Evolutionary conservation across 1,140 invertebrate species (phyloP), one percentile per base, ranked within the genome.

Genomic region (Oreohelix idahoensis): DNA sequence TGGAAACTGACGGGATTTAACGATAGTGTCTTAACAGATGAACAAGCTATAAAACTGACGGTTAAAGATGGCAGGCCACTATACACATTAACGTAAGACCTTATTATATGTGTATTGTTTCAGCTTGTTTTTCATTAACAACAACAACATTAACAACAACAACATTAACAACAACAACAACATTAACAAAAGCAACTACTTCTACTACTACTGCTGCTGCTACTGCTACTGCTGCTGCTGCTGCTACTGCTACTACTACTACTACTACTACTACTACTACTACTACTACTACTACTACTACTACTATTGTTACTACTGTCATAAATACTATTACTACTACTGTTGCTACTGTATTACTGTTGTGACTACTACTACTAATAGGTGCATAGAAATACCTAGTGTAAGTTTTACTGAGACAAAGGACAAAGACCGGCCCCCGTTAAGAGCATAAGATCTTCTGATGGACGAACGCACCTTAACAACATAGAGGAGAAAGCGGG

Each of bases 211-310:
- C 63, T 66, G 32, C 63, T 66, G 5, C 63, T 66, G 32, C 63
- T 66, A 66, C 63, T 66, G 32, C 63, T 66, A 66, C 63, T 66
- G 32, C 29, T 66, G 32, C 63, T 66, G 32, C 63, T 66, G 32
- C 63, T 66, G 32, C 63, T 32, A 66, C 63, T 66, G 20, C 63
- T 32, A 66, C 63, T 66, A 66, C 63, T 66, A 66, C 63, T 29
- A 66, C 29, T 8, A 32, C 63, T 66, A 66, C n/a, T 66, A 66
- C 63, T 66, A 32, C 63, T 66, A 66, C 63, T 66, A 66, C 5
- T 66, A 66, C 63, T 32, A 32, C 63, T 66, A 32, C 63, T 66
- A 32, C 63, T 66, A 66, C 63, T 66, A 32, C 11, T 66, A 66
- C 63, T 66, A 66, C 29, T 8, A n/a, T 17, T 35, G 17, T 17